These are phyloP conservation scores for Agelastica alni DNA, from an alignment of 2,888 invertebrate species.

Conservation along the genomic window DNA sequence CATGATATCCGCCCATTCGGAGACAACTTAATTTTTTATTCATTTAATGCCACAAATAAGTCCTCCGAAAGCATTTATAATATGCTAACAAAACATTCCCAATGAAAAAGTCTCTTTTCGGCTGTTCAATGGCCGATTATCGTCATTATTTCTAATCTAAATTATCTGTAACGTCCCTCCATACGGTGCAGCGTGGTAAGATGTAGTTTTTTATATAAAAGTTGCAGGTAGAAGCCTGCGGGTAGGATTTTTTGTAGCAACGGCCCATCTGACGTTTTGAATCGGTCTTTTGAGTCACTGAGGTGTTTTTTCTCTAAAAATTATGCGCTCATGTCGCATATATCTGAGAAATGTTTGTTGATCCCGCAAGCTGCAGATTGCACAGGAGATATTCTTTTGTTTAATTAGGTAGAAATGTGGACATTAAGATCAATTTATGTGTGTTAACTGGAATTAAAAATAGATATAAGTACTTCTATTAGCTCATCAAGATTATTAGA, in stretches of 20 bases:
- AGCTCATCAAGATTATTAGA: too few relatives aligned
- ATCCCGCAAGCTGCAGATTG: conserved; percentile 1
- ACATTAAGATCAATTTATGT: background rate
- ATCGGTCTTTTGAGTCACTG: conserved; percentile 29
- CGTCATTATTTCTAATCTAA: conserved; percentile 54
- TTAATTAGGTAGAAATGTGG: conserved; percentile 1
- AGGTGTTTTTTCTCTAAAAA: conserved; percentile 19
- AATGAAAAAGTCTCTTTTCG: conserved; percentile 44
- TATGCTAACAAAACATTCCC: conserved; percentile 42
- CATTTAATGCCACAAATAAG: conserved; percentile 31
- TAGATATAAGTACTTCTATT: too few relatives aligned
- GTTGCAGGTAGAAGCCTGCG: conserved; percentile 42
- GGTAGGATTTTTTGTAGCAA: conserved; percentile 27
- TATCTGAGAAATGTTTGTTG: conserved; percentile 9
- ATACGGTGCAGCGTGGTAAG: conserved; percentile 44
- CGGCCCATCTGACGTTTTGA: conserved; percentile 26
- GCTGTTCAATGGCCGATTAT: conserved; percentile 46
- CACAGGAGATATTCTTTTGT: conserved; percentile 1
- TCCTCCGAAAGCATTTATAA: conserved; percentile 33
- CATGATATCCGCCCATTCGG: conserved; percentile 37
- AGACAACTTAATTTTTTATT: conserved; percentile 42
- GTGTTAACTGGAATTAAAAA: too few relatives aligned
- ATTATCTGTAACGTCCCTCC: conserved; percentile 50
- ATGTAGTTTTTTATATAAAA: conserved; percentile 33
- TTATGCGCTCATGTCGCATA: conserved; percentile 14